These are phyloP conservation scores for Phyllotreta cruciferae DNA, from an alignment of 2,888 invertebrate genomes.

Conservation along the genomic window DNA sequence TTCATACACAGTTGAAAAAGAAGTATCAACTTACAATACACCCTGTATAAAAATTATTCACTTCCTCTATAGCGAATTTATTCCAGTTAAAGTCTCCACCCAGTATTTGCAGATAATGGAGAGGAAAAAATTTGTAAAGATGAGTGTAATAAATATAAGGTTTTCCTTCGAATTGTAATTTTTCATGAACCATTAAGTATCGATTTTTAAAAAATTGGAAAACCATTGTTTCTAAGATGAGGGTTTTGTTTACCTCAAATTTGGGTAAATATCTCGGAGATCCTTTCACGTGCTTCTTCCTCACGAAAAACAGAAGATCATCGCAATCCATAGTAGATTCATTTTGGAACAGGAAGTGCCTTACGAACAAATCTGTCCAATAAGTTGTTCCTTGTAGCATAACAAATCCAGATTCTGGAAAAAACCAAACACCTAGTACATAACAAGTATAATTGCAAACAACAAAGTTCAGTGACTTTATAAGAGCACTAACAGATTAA, in stretches of 20 bases:
- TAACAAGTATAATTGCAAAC: neutral
- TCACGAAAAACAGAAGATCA: conserved; percentile 94
- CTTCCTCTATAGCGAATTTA: too few species aligned
- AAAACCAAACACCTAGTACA: conserved; percentile 10
- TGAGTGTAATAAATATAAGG: too few species aligned
- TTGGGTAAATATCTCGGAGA: conserved; percentile 87
- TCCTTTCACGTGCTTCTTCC: conserved; percentile 88
- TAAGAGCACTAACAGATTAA: neutral
- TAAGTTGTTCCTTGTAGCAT: conserved; percentile 92
- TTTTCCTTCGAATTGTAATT: too few species aligned
- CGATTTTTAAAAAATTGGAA: too few species aligned
- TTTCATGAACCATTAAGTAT: too few species aligned
- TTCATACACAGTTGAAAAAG: too few species aligned
- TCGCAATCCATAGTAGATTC: conserved; percentile 91
- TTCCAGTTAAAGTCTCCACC: too few species aligned
- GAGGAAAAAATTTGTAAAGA: too few species aligned
- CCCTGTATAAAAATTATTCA: too few species aligned
- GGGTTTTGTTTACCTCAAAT: conserved; percentile 72
- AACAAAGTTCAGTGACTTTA: too few species aligned
- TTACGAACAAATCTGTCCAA: conserved; percentile 94
- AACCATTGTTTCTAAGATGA: neutral
- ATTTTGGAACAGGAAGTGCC: conserved; percentile 91
- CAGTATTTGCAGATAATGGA: too few species aligned
- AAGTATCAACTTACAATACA: too few species aligned
- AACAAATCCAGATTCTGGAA: conserved; percentile 88